Percentiles rank a stretch among this genome's conserved stretches.
phyloP scores from a whole-genome alignment of 1,140 invertebrate species.

The Trichomalopsis sarcophagae region DNA sequence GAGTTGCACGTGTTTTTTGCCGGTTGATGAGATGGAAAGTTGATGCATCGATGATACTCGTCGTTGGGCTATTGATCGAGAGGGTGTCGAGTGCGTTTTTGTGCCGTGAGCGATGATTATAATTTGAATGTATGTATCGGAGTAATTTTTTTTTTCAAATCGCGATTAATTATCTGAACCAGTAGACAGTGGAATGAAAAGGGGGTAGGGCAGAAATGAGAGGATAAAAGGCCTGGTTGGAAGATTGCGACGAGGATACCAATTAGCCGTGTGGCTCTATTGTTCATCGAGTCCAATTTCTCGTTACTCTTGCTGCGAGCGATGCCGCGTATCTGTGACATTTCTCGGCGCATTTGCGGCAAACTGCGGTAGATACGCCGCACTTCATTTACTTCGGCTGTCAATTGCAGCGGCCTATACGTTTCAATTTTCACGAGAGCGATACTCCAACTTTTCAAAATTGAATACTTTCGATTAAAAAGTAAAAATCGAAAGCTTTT shows the following conservation, averaged over 20 bases:
- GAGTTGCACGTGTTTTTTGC: too few species aligned
- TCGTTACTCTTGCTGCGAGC: conserved; percentile 35
- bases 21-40: neutral
- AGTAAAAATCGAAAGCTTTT: neutral
- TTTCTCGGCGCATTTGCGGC: neutral
- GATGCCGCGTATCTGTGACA: neutral
- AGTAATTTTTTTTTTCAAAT: too few species aligned
- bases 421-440: neutral
- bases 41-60: neutral
- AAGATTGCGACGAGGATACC: conserved; percentile 36
- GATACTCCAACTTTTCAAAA: too few species aligned
- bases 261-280: conserved; percentile 56
- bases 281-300: conserved; percentile 51
- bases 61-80: too few species aligned
- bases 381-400: neutral
- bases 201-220: neutral
- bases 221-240: conserved; percentile 10
- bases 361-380: neutral
- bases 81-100: too few species aligned
- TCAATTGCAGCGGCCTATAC: neutral
- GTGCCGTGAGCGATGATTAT: too few species aligned
- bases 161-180: neutral
- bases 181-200: neutral
- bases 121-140: too few species aligned
- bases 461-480: neutral